A percentile compares a stretch with the other conserved stretches of the same genome.
phyloP scores from a whole-genome alignment of 1,140 invertebrate genomes.

The Gryon sp. region DNA sequence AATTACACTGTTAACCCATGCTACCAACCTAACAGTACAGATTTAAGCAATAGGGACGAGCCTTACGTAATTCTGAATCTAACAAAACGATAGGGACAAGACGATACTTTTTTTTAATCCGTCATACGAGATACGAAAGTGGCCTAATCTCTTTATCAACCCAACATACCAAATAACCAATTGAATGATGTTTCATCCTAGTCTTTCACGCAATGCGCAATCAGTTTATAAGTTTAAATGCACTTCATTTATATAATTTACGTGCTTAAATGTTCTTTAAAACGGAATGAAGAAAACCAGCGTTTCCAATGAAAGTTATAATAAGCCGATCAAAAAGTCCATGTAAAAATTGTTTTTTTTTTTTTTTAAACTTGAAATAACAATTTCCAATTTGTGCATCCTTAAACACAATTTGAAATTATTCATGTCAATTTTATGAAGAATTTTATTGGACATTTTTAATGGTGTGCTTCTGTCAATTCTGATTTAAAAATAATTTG shows the following conservation, averaged over 20 bases:
- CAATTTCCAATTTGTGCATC: no score
- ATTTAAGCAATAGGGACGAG: slow-evolving; percentile 73
- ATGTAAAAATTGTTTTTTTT: no score
- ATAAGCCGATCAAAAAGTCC: no score
- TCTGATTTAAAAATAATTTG: no score
- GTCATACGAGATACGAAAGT: slow-evolving; percentile 41
- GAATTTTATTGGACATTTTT: no score
- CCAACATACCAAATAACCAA: slow-evolving; percentile 37
- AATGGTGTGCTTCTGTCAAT: no score
- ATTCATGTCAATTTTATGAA: no score
- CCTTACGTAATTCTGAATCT: slow-evolving; percentile 79
- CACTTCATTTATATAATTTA: slow-evolving; percentile 42
- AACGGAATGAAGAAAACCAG: not conserved
- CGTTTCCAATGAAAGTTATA: no score
- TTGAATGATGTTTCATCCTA: slow-evolving; percentile 39
- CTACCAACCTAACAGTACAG: slow-evolving; percentile 77
- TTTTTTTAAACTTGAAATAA: no score
- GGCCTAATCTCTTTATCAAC: slow-evolving; percentile 59
- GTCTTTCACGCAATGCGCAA: slow-evolving; percentile 42
- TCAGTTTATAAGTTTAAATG: slow-evolving; percentile 36
- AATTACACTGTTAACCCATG: slow-evolving; percentile 79
- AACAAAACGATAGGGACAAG: slow-evolving; percentile 74
- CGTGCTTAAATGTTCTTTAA: slow-evolving; percentile 43
- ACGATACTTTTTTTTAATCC: slow-evolving; percentile 22
- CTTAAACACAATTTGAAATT: no score